These are phyloP conservation scores for Ctenoplectra terminalis DNA, from an alignment of 1,140 invertebrate species.

Conservation along the genomic window DNA sequence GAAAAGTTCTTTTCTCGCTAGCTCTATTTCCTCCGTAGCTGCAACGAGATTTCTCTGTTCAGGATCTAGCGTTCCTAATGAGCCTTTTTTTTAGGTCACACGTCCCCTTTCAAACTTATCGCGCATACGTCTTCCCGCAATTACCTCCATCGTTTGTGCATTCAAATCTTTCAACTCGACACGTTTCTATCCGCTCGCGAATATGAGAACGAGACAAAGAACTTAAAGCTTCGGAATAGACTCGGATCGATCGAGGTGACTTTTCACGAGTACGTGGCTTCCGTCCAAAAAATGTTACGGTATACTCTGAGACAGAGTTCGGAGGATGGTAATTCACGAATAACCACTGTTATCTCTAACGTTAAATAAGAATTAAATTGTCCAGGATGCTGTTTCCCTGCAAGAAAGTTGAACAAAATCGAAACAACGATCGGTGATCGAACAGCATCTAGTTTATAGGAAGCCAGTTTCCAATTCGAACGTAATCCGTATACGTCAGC, in stretches of 20 bases:
- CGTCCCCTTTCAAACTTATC: not conserved
- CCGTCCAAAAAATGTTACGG: not conserved
- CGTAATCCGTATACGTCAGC: not conserved
- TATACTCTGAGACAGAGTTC: not conserved
- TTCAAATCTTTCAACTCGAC: slow-evolving; percentile 2
- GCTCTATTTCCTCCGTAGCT: not conserved
- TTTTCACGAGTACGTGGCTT: not conserved
- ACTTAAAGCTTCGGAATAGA: not conserved
- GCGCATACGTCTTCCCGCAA: not conserved
- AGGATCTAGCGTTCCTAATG: not conserved
- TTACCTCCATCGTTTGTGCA: slow-evolving; percentile 3
- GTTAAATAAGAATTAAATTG: too few relatives aligned
- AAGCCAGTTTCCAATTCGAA: not conserved
- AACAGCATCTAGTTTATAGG: not conserved
- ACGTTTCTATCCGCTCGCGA: not conserved
- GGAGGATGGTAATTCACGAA: rapidly evolving
- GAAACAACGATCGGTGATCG: not conserved
- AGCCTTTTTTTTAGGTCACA: not conserved
- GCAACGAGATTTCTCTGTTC: not conserved
- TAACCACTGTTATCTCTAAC: not conserved
- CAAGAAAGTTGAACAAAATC: not conserved
- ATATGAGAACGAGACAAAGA: slow-evolving; percentile 1
- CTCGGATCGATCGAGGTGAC: not conserved
- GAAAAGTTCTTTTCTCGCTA: too few relatives aligned
- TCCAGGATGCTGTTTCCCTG: too few relatives aligned